phyloP scores from a whole-genome alignment of 2,797 vertebrate species.

The Helarctos malayanus region DNA sequence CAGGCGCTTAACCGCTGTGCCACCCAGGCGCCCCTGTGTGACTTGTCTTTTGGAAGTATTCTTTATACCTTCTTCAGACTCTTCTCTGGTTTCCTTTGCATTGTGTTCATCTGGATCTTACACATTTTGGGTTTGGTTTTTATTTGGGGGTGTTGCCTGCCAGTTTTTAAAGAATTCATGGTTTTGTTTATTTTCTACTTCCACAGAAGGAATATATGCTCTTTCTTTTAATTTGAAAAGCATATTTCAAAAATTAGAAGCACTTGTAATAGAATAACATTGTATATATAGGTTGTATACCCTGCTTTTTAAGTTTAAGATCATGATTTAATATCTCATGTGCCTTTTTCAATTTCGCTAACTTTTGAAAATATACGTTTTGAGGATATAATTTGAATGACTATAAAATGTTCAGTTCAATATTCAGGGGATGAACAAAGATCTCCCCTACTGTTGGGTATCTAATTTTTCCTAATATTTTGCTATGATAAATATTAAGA shows the following conservation, averaged over 20 bases:
- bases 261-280: background rate
- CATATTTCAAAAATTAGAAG: background rate
- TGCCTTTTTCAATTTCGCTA: background rate
- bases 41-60: background rate
- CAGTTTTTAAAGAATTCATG: background rate
- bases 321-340: background rate
- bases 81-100: background rate
- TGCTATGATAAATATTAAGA: background rate
- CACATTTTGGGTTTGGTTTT: background rate
- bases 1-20: accelerated
- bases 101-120: background rate
- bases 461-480: background rate
- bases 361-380: background rate
- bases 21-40: too few species aligned
- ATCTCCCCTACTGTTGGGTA: background rate
- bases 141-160: background rate
- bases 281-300: background rate
- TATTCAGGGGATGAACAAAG: background rate
- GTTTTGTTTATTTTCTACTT: conserved; percentile 4
- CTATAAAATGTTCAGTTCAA: background rate
- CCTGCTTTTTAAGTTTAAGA: background rate
- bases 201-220: background rate
- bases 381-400: background rate
- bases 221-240: background rate
- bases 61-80: background rate